These are phyloP conservation scores for Gambusia holbrooki DNA, from an alignment of 2,113 vertebrate genomes.

Conservation along the genomic window DNA sequence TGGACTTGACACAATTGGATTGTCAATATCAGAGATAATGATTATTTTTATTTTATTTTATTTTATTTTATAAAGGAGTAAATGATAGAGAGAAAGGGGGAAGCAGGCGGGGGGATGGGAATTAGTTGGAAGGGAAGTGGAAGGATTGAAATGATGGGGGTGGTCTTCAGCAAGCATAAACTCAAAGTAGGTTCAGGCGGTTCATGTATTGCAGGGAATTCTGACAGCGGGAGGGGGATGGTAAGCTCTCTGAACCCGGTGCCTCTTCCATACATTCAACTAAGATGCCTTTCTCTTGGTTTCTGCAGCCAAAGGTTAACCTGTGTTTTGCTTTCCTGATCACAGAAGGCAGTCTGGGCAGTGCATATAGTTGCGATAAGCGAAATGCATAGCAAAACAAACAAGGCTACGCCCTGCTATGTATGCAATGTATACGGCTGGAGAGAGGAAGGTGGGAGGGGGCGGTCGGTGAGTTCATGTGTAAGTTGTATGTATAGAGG, in stretches of 20 bases:
- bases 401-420: constrained; percentile 33
- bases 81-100: not conserved
- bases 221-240: constrained; percentile 30
- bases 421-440: not conserved
- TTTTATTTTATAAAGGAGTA: not conserved
- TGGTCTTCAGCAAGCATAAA: constrained; percentile 57
- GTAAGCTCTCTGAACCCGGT: constrained; percentile 40
- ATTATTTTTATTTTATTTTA: not conserved
- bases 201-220: constrained; percentile 70
- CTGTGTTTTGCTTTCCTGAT: constrained; percentile 38
- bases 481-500: constrained; percentile 56
- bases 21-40: constrained; percentile 30
- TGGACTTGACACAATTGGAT: constrained; percentile 22
- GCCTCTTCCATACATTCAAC: constrained; percentile 29
- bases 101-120: constrained; percentile 60
- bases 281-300: constrained; percentile 19
- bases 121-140: constrained; percentile 25
- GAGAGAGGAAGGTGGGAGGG: constrained; percentile 4
- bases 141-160: constrained; percentile 55
- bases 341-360: not conserved
- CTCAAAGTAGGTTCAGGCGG: constrained; percentile 56
- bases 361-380: not conserved
- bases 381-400: constrained; percentile 28
- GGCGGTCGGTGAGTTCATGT: constrained; percentile 44
- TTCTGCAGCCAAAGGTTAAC: constrained; percentile 56